Evolutionary conservation across 2,888 invertebrate species (phyloP).

Genomic region (Drosophila sordidula): DNA sequence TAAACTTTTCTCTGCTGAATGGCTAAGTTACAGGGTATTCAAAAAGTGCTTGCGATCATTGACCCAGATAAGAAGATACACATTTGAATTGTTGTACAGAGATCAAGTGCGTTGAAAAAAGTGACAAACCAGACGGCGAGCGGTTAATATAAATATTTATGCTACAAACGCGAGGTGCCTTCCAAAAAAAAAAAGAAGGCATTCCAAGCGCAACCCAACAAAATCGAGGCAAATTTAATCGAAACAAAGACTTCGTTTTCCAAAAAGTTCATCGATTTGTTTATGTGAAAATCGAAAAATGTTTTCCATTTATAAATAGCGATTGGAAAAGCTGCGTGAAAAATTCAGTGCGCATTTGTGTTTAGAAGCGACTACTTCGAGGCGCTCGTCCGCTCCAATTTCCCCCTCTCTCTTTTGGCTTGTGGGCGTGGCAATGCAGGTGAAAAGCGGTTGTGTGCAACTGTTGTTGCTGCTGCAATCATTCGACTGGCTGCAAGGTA

Average conservation of each 20-base stretch:
- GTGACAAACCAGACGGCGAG: conserved; percentile 16
- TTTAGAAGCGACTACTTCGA: conserved; percentile 28
- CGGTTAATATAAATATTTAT: conserved; percentile 20
- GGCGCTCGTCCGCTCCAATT: neutral
- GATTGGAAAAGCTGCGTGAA: conserved; percentile 39
- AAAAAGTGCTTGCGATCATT: conserved; percentile 4
- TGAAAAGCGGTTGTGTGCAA: conserved; percentile 7
- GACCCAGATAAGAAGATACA: conserved; percentile 1
- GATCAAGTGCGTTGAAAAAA: neutral
- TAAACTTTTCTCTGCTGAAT: too few relatives aligned
- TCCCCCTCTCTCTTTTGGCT: too few relatives aligned
- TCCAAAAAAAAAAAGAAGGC: neutral
- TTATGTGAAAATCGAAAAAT: conserved; percentile 43
- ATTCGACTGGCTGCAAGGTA: conserved; percentile 43
- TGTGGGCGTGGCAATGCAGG: conserved; percentile 52
- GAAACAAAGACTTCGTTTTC: conserved; percentile 17
- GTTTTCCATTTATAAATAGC: conserved; percentile 67
- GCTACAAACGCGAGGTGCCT: neutral
- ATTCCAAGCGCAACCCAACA: conserved; percentile 1
- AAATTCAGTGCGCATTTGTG: conserved; percentile 64
- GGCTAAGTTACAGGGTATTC: neutral
- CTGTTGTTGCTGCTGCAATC: conserved; percentile 38
- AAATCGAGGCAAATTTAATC: neutral
- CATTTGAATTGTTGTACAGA: neutral
- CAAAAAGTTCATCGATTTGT: conserved; percentile 45